Conservation (phyloP, 2,797 vertebrate species). For the Takifugu rubripes region DNA sequence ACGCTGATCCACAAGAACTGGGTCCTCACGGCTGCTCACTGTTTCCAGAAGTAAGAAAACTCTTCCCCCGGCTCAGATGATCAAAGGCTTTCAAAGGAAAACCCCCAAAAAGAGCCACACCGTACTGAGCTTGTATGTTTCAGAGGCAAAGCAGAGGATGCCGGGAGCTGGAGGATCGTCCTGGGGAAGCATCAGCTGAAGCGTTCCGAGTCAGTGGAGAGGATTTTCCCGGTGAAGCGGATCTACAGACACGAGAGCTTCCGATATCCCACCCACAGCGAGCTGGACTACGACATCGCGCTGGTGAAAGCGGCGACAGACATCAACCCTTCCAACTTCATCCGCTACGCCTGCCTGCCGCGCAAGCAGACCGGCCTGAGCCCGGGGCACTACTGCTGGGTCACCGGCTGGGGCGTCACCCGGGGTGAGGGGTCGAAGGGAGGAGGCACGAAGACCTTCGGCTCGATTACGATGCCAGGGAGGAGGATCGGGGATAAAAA, state of each 20-base stretch:
- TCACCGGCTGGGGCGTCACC: slow-evolving; percentile 78
- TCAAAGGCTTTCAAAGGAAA: too few species aligned
- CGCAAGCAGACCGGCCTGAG: slow-evolving; percentile 69
- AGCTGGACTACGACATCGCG: slow-evolving; percentile 78
- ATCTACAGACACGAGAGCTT: slow-evolving; percentile 79
- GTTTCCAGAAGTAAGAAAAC: slow-evolving; percentile 80
- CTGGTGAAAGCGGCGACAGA: slow-evolving; percentile 75
- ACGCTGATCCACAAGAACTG: slow-evolving; percentile 83
- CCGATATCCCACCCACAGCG: slow-evolving; percentile 72
- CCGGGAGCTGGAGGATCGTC: slow-evolving; percentile 76
- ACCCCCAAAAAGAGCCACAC: neutral
- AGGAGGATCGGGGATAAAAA: too few species aligned
- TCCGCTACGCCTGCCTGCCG: slow-evolving; percentile 79
- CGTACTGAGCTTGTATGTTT: too few species aligned
- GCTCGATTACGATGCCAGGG: too few species aligned
- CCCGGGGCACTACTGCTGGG: slow-evolving; percentile 78
- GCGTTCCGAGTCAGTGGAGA: slow-evolving; percentile 69
- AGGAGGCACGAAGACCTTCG: too few species aligned
- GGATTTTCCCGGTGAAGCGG: slow-evolving; percentile 67
- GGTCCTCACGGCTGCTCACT: slow-evolving; percentile 83
- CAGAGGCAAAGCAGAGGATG: slow-evolving; percentile 78
- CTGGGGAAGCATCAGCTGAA: slow-evolving; percentile 80
- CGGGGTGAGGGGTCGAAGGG: slow-evolving; percentile 53
- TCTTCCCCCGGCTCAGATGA: neutral
- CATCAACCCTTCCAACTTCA: slow-evolving; percentile 69